These are phyloP conservation scores for Trisateles emortualis DNA, from an alignment of 2,888 invertebrate genomes.

Conservation along the genomic window DNA sequence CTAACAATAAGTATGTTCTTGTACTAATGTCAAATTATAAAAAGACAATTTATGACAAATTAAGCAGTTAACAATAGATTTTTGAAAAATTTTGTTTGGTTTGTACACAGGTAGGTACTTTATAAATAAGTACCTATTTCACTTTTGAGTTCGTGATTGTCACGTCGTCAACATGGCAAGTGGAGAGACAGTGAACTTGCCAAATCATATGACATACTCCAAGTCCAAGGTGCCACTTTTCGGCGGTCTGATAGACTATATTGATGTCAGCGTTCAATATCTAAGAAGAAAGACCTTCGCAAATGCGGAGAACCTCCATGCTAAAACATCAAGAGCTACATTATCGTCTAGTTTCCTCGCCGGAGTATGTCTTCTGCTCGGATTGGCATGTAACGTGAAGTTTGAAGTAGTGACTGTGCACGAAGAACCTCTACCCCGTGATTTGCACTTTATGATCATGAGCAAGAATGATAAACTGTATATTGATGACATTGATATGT, in stretches of 20 bases:
- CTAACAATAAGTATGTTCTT: too few species aligned
- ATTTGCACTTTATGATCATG: conserved; percentile 75
- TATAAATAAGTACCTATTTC: not conserved
- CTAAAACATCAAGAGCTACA: conserved; percentile 54
- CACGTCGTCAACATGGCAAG: conserved; percentile 19
- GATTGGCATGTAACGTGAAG: conserved; percentile 72
- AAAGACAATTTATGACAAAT: conserved; percentile 1
- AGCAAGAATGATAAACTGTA: conserved; percentile 76
- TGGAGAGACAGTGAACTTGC: conserved; percentile 45
- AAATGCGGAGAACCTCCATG: conserved; percentile 64
- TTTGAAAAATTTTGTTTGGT: conserved; percentile 5
- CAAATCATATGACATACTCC: conserved; percentile 69
- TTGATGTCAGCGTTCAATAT: conserved; percentile 69
- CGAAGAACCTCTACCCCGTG: conserved; percentile 65
- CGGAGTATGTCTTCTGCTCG: conserved; percentile 66
- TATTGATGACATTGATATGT: conserved; percentile 76
- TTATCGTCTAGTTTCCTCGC: conserved; percentile 70
- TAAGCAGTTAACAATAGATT: not conserved
- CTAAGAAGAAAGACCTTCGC: conserved; percentile 60
- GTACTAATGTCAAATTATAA: conserved; percentile 4
- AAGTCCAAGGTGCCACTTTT: conserved; percentile 68
- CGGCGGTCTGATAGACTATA: conserved; percentile 74
- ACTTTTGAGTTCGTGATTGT: not conserved
- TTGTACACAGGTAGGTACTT: not conserved
- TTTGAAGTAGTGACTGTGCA: conserved; percentile 75